phyloP scores from a whole-genome alignment of 2,888 invertebrate species.

The Xestia xanthographa region DNA sequence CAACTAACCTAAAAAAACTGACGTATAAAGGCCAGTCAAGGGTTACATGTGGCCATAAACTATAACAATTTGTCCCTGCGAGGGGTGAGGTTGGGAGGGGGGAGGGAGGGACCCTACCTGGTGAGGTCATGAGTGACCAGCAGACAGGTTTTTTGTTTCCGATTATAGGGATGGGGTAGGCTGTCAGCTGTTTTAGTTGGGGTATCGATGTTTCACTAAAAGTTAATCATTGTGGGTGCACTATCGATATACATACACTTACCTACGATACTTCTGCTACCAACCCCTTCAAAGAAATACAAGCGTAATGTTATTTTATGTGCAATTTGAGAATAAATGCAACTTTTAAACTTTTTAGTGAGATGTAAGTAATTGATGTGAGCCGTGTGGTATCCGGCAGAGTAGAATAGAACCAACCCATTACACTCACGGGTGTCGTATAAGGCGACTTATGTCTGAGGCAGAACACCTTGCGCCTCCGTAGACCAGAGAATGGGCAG shows the following conservation, averaged over 20 bases:
- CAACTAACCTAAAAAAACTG: constrained; percentile 38
- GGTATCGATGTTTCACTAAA: constrained; percentile 56
- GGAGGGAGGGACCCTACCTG: constrained; percentile 76
- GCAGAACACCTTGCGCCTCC: no score
- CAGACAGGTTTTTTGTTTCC: constrained; percentile 84
- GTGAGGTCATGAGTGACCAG: constrained; percentile 80
- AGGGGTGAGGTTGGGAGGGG: constrained; percentile 33
- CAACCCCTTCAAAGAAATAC: not conserved
- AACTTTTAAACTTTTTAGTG: not conserved
- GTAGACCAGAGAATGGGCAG: no score
- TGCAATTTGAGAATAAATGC: not conserved
- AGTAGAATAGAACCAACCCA: no score
- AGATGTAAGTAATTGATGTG: not conserved
- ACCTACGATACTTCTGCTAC: no score
- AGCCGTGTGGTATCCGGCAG: no score
- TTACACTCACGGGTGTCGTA: no score
- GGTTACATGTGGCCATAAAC: constrained; percentile 66
- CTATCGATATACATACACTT: not conserved
- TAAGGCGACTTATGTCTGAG: no score
- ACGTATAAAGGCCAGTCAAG: constrained; percentile 55
- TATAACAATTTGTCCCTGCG: constrained; percentile 73
- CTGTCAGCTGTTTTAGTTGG: constrained; percentile 72
- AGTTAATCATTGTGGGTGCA: not conserved
- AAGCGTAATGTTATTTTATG: not conserved
- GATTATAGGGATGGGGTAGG: constrained; percentile 70